phyloP scores from a whole-genome alignment of 2,113 vertebrate genomes.

The Dasyurus viverrinus region DNA sequence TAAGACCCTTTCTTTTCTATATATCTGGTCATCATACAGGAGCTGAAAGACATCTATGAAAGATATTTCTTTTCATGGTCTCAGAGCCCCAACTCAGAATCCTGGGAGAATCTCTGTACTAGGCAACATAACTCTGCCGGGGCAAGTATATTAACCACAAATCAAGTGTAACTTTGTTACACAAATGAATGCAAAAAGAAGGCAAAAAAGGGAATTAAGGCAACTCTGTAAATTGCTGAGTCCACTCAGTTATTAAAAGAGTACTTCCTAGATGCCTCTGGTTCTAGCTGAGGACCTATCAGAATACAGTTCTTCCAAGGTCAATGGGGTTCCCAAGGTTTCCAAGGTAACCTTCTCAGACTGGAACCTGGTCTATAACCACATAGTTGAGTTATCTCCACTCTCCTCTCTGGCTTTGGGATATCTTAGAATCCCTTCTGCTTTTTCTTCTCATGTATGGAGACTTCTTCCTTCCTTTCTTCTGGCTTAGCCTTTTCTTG shows the following conservation, averaged over 20 bases:
- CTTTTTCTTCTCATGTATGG: background rate
- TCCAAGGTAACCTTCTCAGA: too few relatives aligned
- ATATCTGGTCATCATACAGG: background rate
- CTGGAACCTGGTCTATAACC: too few relatives aligned
- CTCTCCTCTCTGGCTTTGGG: background rate
- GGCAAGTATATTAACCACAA: background rate
- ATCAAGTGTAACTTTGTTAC: background rate
- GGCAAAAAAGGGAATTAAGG: background rate
- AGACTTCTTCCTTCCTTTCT: background rate
- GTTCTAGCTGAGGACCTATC: background rate
- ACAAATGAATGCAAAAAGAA: background rate
- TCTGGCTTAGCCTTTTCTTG: background rate
- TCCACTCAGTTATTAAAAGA: background rate
- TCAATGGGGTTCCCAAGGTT: background rate
- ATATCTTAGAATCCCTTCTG: background rate
- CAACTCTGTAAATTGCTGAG: background rate
- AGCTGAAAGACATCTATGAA: background rate
- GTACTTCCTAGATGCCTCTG: background rate
- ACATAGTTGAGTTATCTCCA: too few relatives aligned
- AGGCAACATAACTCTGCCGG: background rate
- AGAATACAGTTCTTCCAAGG: background rate
- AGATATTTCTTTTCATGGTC: background rate
- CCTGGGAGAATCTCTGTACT: background rate
- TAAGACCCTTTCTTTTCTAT: background rate
- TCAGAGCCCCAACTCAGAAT: background rate